Base-by-base conservation (phyloP, 2,797 vertebrate species). In the Clarias pachynema region DNA sequence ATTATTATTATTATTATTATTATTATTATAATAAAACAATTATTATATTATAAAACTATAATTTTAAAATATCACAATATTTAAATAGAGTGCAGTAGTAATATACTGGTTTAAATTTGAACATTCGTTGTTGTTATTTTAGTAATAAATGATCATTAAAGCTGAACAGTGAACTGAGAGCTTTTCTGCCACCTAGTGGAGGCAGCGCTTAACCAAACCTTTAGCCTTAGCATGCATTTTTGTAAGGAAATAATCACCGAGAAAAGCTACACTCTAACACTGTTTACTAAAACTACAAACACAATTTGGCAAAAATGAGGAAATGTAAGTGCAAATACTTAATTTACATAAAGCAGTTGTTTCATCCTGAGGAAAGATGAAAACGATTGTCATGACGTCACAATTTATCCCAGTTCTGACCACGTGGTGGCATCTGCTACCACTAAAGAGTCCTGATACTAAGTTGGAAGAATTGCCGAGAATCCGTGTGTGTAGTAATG, bases 391-490 rank as follows among this genome's bases (percentile, higher is more conserved):
- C 44, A 49, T 49, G 44, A 49, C 12, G 2, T 49, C 44, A 49
- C 44, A 59, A 63, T 59, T 14, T 22, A 60, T 84, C 84, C 89
- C 84, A 53, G 2, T 26, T 31, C 4, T 65, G 65, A 62, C 91
- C 94, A 89, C 87, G 87, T 0, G 91, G 84, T 86, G 92, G 92
- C 75, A 69, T 49, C 80, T 84, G 86, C 83, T 88, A 80, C 91
- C 62, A 66, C 24, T 79, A 79, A 62, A 65, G 15, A 72, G 10
- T n/a, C 44, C 44, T 40, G 40, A 75, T 68, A 59, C 16, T 63
- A 22, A 14, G 31, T 29, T 60, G 2, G 12, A 31, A 49, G 49
- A 66, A 63, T 68, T 8, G 12, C 60, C 10, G 1, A 66, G 9
- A 44, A 29, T 80, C 15, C 10, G 8, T 49, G 16, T 15, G 5